These are phyloP conservation scores for Paragorgia papillata DNA, from an alignment of 92 coral and sea anemone species.

Conservation along the genomic window DNA sequence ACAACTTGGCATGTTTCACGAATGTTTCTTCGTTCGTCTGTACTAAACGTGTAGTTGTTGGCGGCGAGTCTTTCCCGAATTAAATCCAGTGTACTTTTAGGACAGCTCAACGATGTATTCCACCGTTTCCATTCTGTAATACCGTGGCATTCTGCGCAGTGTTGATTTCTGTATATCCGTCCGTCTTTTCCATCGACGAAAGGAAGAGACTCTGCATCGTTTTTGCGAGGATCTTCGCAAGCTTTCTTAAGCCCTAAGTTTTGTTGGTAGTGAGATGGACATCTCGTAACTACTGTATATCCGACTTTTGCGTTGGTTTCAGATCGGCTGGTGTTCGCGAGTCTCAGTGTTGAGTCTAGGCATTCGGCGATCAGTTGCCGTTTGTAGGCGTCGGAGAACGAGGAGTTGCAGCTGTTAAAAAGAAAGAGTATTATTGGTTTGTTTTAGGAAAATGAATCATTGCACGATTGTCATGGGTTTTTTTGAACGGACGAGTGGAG, in stretches of 20 bases:
- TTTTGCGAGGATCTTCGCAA: constrained; percentile 10
- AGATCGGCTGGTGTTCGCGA: not conserved
- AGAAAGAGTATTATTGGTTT: not conserved
- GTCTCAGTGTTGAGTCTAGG: constrained; percentile 4
- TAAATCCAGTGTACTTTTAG: not conserved
- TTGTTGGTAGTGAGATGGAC: not conserved
- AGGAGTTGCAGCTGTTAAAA: not conserved
- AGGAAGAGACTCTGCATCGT: not conserved
- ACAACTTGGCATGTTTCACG: constrained; percentile 1
- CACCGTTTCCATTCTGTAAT: not conserved
- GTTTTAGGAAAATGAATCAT: too few relatives aligned
- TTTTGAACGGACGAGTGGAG: too few relatives aligned
- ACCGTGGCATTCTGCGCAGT: constrained; percentile 27
- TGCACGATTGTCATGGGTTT: too few relatives aligned
- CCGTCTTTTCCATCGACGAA: constrained; percentile 19
- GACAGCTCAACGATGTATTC: constrained; percentile 8
- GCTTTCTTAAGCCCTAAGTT: not conserved
- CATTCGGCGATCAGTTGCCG: constrained; percentile 1
- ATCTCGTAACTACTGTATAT: constrained; percentile 1
- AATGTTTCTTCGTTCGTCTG: not conserved
- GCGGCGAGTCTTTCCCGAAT: not conserved
- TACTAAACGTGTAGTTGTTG: not conserved
- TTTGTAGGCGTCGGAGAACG: not conserved
- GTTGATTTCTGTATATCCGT: constrained; percentile 6
- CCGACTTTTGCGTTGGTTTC: not conserved